These are phyloP conservation scores for Phthorimaea operculella DNA, from an alignment of 1,140 invertebrate species.

Conservation along the genomic window DNA sequence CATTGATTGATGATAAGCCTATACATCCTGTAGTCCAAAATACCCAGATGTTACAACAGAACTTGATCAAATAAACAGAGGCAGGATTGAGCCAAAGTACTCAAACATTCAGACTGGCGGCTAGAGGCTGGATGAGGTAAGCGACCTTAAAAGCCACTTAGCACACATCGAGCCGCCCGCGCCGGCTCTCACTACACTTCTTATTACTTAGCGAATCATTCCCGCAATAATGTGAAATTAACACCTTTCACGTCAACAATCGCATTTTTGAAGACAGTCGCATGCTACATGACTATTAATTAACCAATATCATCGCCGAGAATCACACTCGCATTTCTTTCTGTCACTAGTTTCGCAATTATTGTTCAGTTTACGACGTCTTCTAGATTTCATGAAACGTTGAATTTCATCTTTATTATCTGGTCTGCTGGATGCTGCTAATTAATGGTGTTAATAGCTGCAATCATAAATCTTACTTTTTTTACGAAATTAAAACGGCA, in stretches of 20 bases:
- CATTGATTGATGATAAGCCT: too few relatives aligned
- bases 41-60: slow-evolving; percentile 15
- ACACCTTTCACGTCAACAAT: not conserved
- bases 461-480: not conserved
- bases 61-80: slow-evolving; percentile 43
- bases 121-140: slow-evolving; percentile 58
- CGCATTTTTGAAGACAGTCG: too few relatives aligned
- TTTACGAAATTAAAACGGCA: not conserved
- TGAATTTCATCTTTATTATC: not conserved
- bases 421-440: not conserved
- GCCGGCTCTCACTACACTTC: slow-evolving; percentile 50
- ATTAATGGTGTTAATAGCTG: not conserved
- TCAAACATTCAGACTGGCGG: slow-evolving; percentile 32
- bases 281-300: too few relatives aligned
- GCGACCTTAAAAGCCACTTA: slow-evolving; percentile 65
- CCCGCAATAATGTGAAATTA: slow-evolving; percentile 24
- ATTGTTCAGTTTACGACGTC: not conserved
- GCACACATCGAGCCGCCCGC: slow-evolving; percentile 38
- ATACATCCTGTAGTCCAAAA: not conserved
- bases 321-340: not conserved
- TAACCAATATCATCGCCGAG: too few relatives aligned
- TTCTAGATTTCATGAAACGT: not conserved
- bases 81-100: slow-evolving; percentile 35
- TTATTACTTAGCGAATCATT: slow-evolving; percentile 57
- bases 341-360: not conserved